These are phyloP conservation scores for Eurosta solidaginis DNA, from an alignment of 1,140 invertebrate species.

Conservation along the genomic window DNA sequence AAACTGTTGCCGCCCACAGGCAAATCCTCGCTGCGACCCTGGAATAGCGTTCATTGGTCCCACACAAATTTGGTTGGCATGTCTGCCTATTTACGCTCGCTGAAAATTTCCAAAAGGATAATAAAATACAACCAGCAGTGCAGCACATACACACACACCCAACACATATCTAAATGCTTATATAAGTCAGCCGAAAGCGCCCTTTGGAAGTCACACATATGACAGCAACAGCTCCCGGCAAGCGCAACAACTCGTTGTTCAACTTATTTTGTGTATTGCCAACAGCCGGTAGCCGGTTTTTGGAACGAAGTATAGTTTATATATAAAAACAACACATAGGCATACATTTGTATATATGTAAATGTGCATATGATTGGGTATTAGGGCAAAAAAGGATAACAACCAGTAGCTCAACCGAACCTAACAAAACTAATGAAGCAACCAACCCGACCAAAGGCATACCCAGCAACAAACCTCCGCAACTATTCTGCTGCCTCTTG, in stretches of 20 bases:
- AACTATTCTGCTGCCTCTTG: not conserved
- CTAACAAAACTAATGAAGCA: not conserved
- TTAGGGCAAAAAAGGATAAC: not conserved
- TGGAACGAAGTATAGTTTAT: too few relatives aligned
- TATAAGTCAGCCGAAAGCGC: not conserved
- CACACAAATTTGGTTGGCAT: constrained; percentile 20
- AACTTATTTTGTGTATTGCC: not conserved
- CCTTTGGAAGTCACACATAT: not conserved
- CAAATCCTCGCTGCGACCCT: too few relatives aligned
- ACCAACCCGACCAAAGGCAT: not conserved
- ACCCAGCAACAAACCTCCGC: not conserved
- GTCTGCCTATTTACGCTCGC: not conserved
- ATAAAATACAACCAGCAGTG: not conserved
- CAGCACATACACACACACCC: not conserved
- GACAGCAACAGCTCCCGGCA: constrained; percentile 13
- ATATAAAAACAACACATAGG: too few relatives aligned
- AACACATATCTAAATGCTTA: too few relatives aligned
- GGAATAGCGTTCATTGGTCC: not conserved
- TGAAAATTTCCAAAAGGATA: constrained; percentile 10
- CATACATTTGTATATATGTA: not conserved
- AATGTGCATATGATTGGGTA: not conserved
- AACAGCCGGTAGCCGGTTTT: not conserved
- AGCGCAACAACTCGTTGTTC: constrained; percentile 23
- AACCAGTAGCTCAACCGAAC: not conserved
- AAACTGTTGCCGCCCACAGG: too few relatives aligned